These are phyloP conservation scores for Teleogryllus oceanicus DNA, from an alignment of 2,888 invertebrate genomes.

Conservation along the genomic window DNA sequence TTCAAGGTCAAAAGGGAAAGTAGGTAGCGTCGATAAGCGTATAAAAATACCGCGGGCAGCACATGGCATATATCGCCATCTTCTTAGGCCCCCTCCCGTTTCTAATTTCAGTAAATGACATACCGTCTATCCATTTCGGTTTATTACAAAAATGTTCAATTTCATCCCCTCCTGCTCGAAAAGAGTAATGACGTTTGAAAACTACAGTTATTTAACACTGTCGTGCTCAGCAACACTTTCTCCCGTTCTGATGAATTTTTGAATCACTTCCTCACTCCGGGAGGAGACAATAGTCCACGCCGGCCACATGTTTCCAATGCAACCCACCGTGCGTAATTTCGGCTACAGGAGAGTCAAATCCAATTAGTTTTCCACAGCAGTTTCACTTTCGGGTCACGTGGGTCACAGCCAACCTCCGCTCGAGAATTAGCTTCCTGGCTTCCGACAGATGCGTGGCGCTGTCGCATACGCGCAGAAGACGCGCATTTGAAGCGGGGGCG, in stretches of 20 bases:
- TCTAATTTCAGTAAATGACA: background rate
- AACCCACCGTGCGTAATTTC: background rate
- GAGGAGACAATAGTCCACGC: background rate
- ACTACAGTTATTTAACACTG: slow-evolving; percentile 1
- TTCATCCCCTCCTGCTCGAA: background rate
- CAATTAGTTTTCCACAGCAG: slow-evolving; percentile 10
- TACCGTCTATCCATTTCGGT: background rate
- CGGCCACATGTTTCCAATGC: slow-evolving; percentile 18
- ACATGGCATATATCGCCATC: background rate
- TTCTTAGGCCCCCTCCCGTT: background rate
- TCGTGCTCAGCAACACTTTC: background rate
- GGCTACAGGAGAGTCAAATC: background rate
- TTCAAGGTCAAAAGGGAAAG: background rate
- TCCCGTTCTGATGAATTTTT: background rate
- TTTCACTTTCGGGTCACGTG: slow-evolving; percentile 18
- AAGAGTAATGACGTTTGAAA: background rate
- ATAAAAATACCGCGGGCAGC: background rate
- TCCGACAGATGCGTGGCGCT: slow-evolving; percentile 10
- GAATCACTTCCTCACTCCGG: slow-evolving; percentile 3
- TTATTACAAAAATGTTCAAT: slow-evolving; percentile 9
- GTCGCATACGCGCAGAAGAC: background rate
- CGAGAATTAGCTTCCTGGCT: background rate
- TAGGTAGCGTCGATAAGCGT: background rate
- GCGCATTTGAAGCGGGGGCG: too few species aligned
- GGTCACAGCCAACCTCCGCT: slow-evolving; percentile 7